These are phyloP conservation scores for Silurus meridionalis DNA, from an alignment of 2,113 vertebrate species.

Conservation along the genomic window DNA sequence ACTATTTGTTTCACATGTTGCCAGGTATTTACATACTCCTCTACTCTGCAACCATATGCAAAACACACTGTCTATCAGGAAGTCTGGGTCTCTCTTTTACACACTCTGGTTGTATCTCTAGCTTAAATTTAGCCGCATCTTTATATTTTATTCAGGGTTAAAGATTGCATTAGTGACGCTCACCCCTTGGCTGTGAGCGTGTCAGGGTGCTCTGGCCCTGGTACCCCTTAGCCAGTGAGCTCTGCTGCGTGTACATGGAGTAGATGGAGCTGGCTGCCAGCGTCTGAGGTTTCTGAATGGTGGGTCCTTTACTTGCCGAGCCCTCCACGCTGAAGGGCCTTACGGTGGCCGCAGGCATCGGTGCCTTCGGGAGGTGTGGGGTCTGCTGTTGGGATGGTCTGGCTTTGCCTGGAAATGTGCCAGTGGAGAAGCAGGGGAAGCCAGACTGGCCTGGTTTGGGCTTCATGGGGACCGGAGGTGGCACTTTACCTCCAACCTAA, in stretches of 20 bases:
- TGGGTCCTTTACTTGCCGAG: conserved; percentile 71
- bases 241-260: conserved; percentile 91
- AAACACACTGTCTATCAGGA: not conserved
- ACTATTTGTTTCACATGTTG: not conserved
- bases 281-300: conserved; percentile 83
- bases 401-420: conserved; percentile 76
- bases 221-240: conserved; percentile 80
- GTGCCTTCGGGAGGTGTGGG: conserved; percentile 48
- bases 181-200: conserved; percentile 78
- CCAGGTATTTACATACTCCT: not conserved
- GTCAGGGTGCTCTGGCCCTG: conserved; percentile 82
- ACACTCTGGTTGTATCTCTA: not conserved
- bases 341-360: conserved; percentile 78
- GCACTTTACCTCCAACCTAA: conserved; percentile 77
- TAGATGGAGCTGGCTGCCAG: conserved; percentile 90
- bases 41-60: not conserved
- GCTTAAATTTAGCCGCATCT: no score
- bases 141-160: no score
- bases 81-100: no score
- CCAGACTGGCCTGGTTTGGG: conserved; percentile 78
- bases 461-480: conserved; percentile 85
- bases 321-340: conserved; percentile 85
- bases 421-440: conserved; percentile 62
- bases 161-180: conserved; percentile 5
- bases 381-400: conserved; percentile 59